A percentile compares a stretch with the other conserved stretches of the same genome.
Conservation (phyloP, 2,888 invertebrate species). For the Clusia tigrina region DNA sequence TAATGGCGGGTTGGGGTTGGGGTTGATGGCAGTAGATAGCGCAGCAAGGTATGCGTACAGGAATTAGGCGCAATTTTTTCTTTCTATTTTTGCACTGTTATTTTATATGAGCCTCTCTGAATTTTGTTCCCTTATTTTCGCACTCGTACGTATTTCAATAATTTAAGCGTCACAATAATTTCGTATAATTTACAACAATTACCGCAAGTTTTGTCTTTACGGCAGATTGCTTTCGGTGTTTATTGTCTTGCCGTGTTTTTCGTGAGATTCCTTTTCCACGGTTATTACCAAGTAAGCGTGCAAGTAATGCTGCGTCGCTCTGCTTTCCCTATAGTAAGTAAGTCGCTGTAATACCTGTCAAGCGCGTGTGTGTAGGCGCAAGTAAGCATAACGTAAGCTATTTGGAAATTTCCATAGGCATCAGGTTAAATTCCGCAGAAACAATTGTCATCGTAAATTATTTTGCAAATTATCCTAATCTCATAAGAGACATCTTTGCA, state of each 20-base stretch:
- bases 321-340: background rate
- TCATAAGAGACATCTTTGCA: slow-evolving; percentile 14
- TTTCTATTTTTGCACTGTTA: background rate
- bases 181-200: background rate
- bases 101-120: no score
- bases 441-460: slow-evolving; percentile 33
- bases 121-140: background rate
- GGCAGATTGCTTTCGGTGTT: no score
- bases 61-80: no score
- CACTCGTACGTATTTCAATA: background rate
- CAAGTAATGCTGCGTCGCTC: background rate
- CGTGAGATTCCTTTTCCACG: background rate
- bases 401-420: slow-evolving; percentile 6
- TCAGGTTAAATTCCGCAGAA: slow-evolving; percentile 25
- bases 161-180: background rate
- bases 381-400: no score
- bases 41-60: no score
- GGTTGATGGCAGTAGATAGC: no score
- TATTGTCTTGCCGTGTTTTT: no score
- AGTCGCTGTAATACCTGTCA: slow-evolving; percentile 26
- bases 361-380: background rate
- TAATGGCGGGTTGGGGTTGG: no score
- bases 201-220: no score
- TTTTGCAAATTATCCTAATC: slow-evolving; percentile 31
- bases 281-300: background rate